Conservation (phyloP, 2,113 vertebrate species). For the Dinomys branickii region DNA sequence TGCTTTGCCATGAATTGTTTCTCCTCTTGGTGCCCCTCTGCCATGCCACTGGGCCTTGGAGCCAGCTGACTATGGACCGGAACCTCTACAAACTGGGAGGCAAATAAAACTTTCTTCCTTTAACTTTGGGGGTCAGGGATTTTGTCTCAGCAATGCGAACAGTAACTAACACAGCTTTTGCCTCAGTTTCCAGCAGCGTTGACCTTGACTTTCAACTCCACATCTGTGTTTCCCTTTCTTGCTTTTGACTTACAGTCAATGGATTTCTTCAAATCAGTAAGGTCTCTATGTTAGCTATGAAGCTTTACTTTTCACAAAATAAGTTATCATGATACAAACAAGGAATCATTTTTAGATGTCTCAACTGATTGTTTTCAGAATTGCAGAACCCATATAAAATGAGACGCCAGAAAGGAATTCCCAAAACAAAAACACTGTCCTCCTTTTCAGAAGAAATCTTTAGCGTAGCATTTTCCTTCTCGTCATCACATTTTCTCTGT, state of each 20-base stretch:
- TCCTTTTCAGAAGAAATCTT: background rate
- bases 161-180: background rate
- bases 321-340: background rate
- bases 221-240: background rate
- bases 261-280: constrained; percentile 17
- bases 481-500: background rate
- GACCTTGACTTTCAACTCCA: background rate
- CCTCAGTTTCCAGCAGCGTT: background rate
- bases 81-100: background rate
- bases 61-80: background rate
- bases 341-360: background rate
- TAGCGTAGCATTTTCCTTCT: background rate
- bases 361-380: constrained; percentile 48
- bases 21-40: background rate
- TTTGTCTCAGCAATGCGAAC: background rate
- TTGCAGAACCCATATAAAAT: background rate
- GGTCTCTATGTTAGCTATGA: background rate
- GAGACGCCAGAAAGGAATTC: constrained; percentile 37
- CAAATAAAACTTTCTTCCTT: background rate
- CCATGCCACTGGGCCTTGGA: background rate
- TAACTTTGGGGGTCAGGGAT: background rate
- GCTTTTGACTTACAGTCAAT: constrained; percentile 14
- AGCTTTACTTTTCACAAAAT: constrained; percentile 1
- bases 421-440: background rate
- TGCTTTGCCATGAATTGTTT: background rate